A percentile compares a stretch with the other conserved stretches of the same genome.
Evolutionary conservation across 2,888 invertebrate genomes (phyloP).

Genomic region (Watsonalla cultraria): DNA sequence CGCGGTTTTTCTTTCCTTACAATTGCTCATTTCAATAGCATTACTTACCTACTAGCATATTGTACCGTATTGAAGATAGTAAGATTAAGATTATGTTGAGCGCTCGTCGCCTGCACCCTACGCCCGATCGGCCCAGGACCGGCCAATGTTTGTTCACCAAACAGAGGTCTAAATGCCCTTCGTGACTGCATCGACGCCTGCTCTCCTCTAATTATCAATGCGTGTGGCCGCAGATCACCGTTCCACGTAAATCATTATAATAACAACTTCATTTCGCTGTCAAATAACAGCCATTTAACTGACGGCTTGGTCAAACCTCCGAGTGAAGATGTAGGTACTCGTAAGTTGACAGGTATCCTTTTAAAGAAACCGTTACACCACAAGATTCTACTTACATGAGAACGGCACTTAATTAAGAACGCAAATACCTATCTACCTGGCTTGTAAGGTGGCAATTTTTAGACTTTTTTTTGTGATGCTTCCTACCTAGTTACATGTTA

Average conservation of each 20-base stretch:
- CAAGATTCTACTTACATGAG: too few species aligned
- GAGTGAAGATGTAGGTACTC: neutral
- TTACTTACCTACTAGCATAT: too few species aligned
- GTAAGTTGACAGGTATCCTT: neutral
- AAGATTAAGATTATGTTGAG: neutral
- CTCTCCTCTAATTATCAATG: constrained; percentile 32
- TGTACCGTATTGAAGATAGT: too few species aligned
- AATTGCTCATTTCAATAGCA: too few species aligned
- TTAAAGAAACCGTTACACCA: too few species aligned
- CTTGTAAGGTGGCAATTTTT: too few species aligned
- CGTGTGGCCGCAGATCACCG: constrained; percentile 28
- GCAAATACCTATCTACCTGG: too few species aligned
- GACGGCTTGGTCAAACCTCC: neutral
- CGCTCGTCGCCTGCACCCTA: constrained; percentile 3
- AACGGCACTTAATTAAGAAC: too few species aligned
- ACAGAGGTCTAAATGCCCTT: constrained; percentile 31
- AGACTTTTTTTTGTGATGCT: too few species aligned
- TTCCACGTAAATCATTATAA: neutral
- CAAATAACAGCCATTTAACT: neutral
- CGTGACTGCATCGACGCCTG: constrained; percentile 34
- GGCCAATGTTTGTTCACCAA: constrained; percentile 36
- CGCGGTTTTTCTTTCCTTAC: too few species aligned
- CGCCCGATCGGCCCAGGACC: constrained; percentile 3
- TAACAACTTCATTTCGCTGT: neutral
- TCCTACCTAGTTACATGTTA: too few species aligned